These are phyloP conservation scores for Sialis fuliginosa DNA, from an alignment of 2,888 invertebrate genomes.

Conservation along the genomic window DNA sequence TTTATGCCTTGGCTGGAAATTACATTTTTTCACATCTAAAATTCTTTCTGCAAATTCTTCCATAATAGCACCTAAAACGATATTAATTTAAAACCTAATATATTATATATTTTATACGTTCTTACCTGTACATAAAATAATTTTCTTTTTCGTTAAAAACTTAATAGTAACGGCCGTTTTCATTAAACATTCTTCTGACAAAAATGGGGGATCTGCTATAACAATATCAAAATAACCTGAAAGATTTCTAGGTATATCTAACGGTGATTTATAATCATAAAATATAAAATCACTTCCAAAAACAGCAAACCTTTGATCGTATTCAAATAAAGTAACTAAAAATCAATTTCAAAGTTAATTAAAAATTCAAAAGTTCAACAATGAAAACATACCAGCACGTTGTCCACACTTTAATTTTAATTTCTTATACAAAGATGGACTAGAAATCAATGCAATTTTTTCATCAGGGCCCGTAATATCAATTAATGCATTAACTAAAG, in stretches of 20 bases:
- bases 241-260: conserved; percentile 42
- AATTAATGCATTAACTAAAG: conserved; percentile 49
- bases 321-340: conserved; percentile 65
- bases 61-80: conserved; percentile 53
- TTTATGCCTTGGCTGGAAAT: conserved; percentile 64
- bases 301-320: conserved; percentile 63
- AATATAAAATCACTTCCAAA: conserved; percentile 63
- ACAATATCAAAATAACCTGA: conserved; percentile 57
- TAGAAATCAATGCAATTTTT: conserved; percentile 68
- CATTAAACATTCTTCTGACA: conserved; percentile 78
- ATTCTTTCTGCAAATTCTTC: conserved; percentile 43
- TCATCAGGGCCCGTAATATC: conserved; percentile 32
- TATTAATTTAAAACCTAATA: conserved; percentile 7
- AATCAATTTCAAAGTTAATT: conserved; percentile 14
- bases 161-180: conserved; percentile 67
- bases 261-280: conserved; percentile 76
- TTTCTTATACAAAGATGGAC: conserved; percentile 67
- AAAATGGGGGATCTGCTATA: conserved; percentile 87
- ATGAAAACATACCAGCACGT: conserved; percentile 26
- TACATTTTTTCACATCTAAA: conserved; percentile 43
- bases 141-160: conserved; percentile 50
- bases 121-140: conserved; percentile 75
- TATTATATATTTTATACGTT: not conserved
- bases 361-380: conserved; percentile 8
- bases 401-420: conserved; percentile 33